A percentile compares a stretch with the other conserved stretches of the same genome.
phyloP scores from a whole-genome alignment of 2,888 invertebrate genomes.

The Adelognathus sp. region DNA sequence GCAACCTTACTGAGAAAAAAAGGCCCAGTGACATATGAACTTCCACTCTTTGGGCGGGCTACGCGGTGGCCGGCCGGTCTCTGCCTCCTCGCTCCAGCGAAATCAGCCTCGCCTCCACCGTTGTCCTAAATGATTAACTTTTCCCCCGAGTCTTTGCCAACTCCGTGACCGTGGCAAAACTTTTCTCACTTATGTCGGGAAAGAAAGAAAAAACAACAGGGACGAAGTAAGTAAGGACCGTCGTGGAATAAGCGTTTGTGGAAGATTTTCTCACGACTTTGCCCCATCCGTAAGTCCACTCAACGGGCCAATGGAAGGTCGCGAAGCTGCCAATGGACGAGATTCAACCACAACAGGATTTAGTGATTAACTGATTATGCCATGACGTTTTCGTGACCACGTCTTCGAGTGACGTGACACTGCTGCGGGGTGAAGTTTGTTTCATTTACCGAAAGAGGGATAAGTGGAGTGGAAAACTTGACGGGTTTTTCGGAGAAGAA shows the following conservation, averaged over 20 bases:
- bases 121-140: conserved; percentile 76
- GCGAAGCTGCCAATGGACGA: not conserved
- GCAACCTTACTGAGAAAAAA: conserved; percentile 47
- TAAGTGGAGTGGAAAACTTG: not conserved
- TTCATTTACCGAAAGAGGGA: not conserved
- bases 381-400: not conserved
- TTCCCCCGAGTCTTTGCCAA: conserved; percentile 64
- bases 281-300: not conserved
- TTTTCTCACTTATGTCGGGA: conserved; percentile 11
- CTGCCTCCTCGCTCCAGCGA: conserved; percentile 11
- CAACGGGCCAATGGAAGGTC: not conserved
- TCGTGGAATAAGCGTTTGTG: conserved; percentile 72
- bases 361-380: conserved; percentile 10
- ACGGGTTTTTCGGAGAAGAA: not conserved
- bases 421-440: not conserved
- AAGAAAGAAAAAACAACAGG: not conserved
- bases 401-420: not conserved
- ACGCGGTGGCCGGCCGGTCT: not conserved
- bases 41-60: not conserved
- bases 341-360: not conserved
- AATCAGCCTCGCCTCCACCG: conserved; percentile 65
- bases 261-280: conserved; percentile 58
- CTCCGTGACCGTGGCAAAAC: not conserved
- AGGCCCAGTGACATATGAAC: conserved; percentile 40
- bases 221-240: conserved; percentile 44